These are phyloP conservation scores for Pasiphila rectangulata DNA, from an alignment of 2,888 invertebrate species.

Conservation along the genomic window DNA sequence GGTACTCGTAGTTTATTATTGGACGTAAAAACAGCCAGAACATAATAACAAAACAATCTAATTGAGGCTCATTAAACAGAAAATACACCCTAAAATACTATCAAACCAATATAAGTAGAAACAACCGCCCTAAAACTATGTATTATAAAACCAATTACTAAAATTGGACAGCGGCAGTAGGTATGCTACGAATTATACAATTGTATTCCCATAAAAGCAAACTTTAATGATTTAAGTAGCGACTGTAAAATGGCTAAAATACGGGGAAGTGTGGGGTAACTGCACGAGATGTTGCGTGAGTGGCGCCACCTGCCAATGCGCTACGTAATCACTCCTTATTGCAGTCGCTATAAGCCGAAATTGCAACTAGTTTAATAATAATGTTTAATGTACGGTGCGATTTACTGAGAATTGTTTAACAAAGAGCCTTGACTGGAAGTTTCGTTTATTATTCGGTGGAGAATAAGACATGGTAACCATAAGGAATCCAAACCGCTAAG, in stretches of 20 bases:
- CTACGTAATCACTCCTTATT: constrained; percentile 46
- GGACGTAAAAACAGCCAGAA: background rate
- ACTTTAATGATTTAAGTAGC: constrained; percentile 58
- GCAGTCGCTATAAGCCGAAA: constrained; percentile 56
- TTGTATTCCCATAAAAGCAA: constrained; percentile 28
- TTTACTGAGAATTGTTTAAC: no score
- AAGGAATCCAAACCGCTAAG: no score
- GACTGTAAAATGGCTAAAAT: constrained; percentile 44
- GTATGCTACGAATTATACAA: constrained; percentile 17
- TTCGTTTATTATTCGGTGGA: no score
- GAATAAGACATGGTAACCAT: no score
- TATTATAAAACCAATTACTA: constrained; percentile 9
- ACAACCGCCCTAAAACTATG: constrained; percentile 7
- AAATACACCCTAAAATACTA: no score
- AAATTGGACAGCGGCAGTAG: constrained; percentile 11
- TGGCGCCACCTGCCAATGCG: constrained; percentile 62
- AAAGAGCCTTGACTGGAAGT: no score
- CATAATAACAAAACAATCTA: no score
- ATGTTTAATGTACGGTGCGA: no score
- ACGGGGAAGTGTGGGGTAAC: constrained; percentile 38
- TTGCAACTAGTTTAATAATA: constrained; percentile 36
- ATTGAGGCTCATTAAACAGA: constrained; percentile 1
- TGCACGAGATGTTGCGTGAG: constrained; percentile 70
- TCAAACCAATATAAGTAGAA: no score
- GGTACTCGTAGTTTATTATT: no score